A percentile compares a stretch with the other conserved stretches of the same genome.
Conservation (phyloP, 2,113 vertebrate species). For the Eonycteris spelaea region DNA sequence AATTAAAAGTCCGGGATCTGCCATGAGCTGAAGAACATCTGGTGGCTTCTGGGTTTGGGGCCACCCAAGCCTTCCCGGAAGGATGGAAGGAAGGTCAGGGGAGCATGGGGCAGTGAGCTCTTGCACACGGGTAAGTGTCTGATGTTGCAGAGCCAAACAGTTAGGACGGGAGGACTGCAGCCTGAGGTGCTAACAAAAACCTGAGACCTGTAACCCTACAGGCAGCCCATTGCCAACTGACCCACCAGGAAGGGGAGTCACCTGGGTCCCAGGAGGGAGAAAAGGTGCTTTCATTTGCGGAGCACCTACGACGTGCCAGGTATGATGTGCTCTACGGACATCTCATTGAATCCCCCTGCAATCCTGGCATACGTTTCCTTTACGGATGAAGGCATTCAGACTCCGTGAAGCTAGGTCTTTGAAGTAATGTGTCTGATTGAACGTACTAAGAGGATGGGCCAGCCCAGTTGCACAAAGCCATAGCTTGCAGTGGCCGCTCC, state of each 20-base stretch:
- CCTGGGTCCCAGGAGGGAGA: not conserved
- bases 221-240: not conserved
- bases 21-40: not conserved
- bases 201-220: not conserved
- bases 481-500: too few relatives aligned
- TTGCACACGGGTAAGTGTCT: not conserved
- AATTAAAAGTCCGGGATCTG: not conserved
- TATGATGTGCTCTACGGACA: too few relatives aligned
- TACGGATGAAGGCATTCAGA: not conserved
- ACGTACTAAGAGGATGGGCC: not conserved
- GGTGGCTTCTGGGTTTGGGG: not conserved
- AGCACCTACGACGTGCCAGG: not conserved
- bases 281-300: not conserved
- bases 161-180: not conserved
- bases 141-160: not conserved
- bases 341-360: not conserved
- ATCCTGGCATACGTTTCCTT: not conserved
- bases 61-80: not conserved
- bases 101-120: too few relatives aligned
- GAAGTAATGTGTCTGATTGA: not conserved
- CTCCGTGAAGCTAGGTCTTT: not conserved
- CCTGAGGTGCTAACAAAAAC: not conserved
- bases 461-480: not conserved
- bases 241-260: not conserved
- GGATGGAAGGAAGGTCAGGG: not conserved